Evolutionary conservation across 2,113 vertebrate genomes (phyloP).

Genomic region (Sinocyclocheilus anshuiensis): DNA sequence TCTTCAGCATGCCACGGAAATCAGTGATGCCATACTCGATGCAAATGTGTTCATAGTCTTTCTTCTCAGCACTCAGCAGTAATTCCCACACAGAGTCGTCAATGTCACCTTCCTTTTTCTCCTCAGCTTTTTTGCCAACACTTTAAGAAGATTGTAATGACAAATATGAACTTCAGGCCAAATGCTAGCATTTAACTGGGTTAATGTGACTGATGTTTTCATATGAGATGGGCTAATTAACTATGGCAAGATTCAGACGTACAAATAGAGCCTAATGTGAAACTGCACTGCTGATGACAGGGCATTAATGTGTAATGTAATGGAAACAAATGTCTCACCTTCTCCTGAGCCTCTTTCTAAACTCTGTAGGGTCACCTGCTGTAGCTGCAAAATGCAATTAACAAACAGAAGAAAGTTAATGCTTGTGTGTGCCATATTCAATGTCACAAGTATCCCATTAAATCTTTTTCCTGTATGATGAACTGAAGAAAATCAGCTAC

Average conservation of each 20-base stretch:
- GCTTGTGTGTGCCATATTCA: background rate
- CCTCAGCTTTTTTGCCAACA: constrained; percentile 56
- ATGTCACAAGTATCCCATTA: background rate
- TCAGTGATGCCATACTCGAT: constrained; percentile 80
- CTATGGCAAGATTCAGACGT: background rate
- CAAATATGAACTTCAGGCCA: background rate
- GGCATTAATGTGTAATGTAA: background rate
- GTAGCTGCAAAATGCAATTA: constrained; percentile 13
- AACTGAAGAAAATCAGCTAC: background rate
- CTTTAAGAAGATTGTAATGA: constrained; percentile 50
- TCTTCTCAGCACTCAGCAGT: constrained; percentile 84
- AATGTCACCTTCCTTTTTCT: constrained; percentile 65
- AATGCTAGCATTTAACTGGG: background rate
- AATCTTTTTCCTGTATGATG: background rate
- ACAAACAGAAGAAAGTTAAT: background rate
- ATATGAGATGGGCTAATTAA: constrained; percentile 8
- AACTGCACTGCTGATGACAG: background rate
- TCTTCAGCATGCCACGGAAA: constrained; percentile 88
- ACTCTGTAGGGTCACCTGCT: constrained; percentile 70
- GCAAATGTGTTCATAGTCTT: constrained; percentile 89
- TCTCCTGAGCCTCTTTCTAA: constrained; percentile 81
- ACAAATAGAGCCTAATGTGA: constrained; percentile 4
- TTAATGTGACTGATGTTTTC: background rate
- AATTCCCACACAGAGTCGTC: constrained; percentile 85
- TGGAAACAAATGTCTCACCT: constrained; percentile 70